Percentiles rank a stretch among this genome's conserved stretches.
phyloP scores from a whole-genome alignment of 2,797 vertebrate species.

The Lepus townsendii region DNA sequence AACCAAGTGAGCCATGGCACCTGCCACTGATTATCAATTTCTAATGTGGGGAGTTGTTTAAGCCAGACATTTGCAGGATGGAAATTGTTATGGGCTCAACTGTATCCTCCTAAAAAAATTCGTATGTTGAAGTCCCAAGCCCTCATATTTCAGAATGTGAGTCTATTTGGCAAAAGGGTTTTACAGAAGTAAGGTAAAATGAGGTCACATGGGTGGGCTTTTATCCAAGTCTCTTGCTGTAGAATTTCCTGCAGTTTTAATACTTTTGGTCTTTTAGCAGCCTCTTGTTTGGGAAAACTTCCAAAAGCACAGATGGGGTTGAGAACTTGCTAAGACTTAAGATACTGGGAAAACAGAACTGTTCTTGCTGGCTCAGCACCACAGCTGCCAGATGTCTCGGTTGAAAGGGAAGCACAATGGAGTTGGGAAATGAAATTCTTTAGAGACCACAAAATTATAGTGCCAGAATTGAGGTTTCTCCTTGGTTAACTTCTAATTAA shows the following conservation, averaged over 20 bases:
- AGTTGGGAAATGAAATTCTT: conserved; percentile 60
- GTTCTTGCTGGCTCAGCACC: conserved; percentile 82
- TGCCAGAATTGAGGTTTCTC: neutral
- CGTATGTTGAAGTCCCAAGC: neutral
- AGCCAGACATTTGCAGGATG: neutral
- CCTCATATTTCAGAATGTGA: neutral
- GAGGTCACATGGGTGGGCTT: neutral
- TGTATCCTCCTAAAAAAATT: neutral
- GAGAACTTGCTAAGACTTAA: conserved; percentile 50
- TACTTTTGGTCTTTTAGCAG: neutral
- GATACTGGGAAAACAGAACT: conserved; percentile 15
- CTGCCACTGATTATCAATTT: neutral
- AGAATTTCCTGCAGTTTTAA: neutral
- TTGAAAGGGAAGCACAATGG: conserved; percentile 72
- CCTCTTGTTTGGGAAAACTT: conserved; percentile 47
- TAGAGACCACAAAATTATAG: conserved; percentile 5
- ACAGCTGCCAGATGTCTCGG: conserved; percentile 75
- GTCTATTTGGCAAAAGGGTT: neutral
- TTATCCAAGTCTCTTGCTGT: conserved; percentile 16
- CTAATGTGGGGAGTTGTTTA: neutral
- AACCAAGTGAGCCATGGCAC: no score
- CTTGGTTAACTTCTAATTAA: neutral
- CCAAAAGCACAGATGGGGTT: neutral
- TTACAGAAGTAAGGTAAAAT: neutral
- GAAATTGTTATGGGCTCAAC: neutral